Percentiles rank a stretch among this genome's conserved stretches.
Evolutionary conservation across 30 jellyfish, hydroid and myxozoan species (phyloP).

Genomic region (Morbakka virulenta): DNA sequence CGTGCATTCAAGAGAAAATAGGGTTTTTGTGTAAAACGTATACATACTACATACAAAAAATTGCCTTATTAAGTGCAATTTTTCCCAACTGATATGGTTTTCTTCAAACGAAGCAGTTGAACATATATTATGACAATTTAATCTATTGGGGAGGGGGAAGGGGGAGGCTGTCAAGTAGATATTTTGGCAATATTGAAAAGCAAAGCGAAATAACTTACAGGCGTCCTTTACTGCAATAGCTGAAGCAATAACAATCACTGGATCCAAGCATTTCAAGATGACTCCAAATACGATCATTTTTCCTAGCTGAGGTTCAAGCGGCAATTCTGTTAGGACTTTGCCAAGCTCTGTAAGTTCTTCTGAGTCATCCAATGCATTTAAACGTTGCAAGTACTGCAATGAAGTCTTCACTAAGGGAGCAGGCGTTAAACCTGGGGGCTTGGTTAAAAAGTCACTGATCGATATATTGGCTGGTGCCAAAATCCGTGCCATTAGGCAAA

Average conservation of each 20-base stretch:
- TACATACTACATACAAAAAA: too few relatives aligned
- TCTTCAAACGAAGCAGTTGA: too few relatives aligned
- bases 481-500: slow-evolving; percentile 81
- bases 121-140: too few relatives aligned
- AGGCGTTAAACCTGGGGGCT: slow-evolving; percentile 92
- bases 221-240: slow-evolving; percentile 74
- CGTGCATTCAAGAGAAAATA: too few relatives aligned
- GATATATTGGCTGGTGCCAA: slow-evolving; percentile 90
- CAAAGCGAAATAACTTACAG: slow-evolving; percentile 52
- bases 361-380: slow-evolving; percentile 88
- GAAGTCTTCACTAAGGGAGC: slow-evolving; percentile 73
- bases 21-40: too few relatives aligned
- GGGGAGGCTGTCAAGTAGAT: too few relatives aligned
- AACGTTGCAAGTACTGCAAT: slow-evolving; percentile 50
- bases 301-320: slow-evolving; percentile 89
- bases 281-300: slow-evolving; percentile 80
- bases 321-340: slow-evolving; percentile 77
- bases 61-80: too few relatives aligned
- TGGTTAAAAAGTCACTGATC: slow-evolving; percentile 67
- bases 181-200: neutral
- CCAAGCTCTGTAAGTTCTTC: slow-evolving; percentile 95
- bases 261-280: slow-evolving; percentile 80
- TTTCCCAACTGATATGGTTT: too few relatives aligned
- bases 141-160: too few relatives aligned
- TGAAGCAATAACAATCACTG: slow-evolving; percentile 78